phyloP scores from a whole-genome alignment of 2,797 vertebrate species.

The Rhinophrynus dorsalis region DNA sequence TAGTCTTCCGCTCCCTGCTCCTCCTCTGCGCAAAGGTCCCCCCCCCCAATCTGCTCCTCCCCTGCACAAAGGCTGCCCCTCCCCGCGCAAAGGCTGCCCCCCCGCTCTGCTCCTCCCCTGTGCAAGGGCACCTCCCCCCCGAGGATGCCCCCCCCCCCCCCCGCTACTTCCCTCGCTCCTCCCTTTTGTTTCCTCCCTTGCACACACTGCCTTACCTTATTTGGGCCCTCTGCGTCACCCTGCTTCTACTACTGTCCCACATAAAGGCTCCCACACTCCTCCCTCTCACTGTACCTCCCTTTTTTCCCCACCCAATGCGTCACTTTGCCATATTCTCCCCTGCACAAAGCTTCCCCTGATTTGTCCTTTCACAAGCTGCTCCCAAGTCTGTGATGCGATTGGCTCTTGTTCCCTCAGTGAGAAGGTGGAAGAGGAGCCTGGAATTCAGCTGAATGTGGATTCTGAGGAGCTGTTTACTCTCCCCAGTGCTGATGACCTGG shows the following conservation, averaged over 20 bases:
- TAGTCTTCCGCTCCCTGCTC: no score
- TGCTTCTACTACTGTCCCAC: not conserved
- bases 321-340: not conserved
- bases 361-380: not conserved
- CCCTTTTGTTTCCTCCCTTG: not conserved
- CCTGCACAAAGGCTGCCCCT: no score
- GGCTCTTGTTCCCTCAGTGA: constrained; percentile 57
- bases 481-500: constrained; percentile 76
- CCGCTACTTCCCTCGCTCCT: no score
- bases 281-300: not conserved
- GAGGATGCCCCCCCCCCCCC: no score
- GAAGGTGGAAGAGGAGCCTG: constrained; percentile 62
- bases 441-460: constrained; percentile 83
- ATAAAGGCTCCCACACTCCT: no score
- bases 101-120: no score
- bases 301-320: not conserved
- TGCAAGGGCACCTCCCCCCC: no score
- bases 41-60: no score
- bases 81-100: no score
- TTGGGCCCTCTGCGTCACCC: not conserved
- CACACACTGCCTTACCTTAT: no score
- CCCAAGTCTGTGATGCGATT: no score
- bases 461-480: constrained; percentile 79
- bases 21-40: no score
- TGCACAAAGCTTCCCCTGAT: not conserved